Base-by-base conservation (phyloP, 2,797 vertebrate genomes). In the Sebastes iracundus region DNA sequence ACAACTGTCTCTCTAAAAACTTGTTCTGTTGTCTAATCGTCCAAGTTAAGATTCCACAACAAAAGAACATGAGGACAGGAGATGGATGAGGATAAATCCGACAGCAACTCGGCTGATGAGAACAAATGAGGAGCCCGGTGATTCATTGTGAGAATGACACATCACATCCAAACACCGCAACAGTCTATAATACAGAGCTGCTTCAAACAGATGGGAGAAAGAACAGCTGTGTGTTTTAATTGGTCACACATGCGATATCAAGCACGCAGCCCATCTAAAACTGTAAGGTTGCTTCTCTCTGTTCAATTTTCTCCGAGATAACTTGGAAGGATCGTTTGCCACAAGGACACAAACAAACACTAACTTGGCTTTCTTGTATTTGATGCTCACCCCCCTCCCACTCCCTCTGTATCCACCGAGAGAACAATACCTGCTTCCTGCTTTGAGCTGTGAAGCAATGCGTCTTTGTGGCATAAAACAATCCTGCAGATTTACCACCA, bases 171-270 rank as follows among this genome's bases (percentile, higher is more conserved):
- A 85, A 87, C 85, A 68, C n/a, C 1, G 27, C 82, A 28, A 71
- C 86, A 65, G 79, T 87, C 82, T 78, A 73, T 87, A 87, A 90
- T 32, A 72, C 84, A 59, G 83, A 59, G 84, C 74, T 1, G 71
- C 80, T 81, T 88, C 87, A 90, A 69, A 87, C 90, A 94, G 93
- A 94, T 89, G 91, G 90, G 76, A 64, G 63, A 63, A 49, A 68
- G 76, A 92, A 93, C 93, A 93, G 92, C 90, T 93, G 92, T 13
- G 86, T 49, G 58, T 90, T 92, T 93, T 94, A 94, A 94, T 94
- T 94, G 93, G 93, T 94, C 89, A 93, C 92, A 94, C 93, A 86
- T 92, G 88, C 56, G 71, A 92, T 87, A 91, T 88, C 92, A 89
- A 91, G 91, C 90, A 89, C 76, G 32, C 80, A 84, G 88, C 83